These are phyloP conservation scores for Oncopodura yosiiana DNA, from an alignment of 1,140 invertebrate genomes.

Conservation along the genomic window DNA sequence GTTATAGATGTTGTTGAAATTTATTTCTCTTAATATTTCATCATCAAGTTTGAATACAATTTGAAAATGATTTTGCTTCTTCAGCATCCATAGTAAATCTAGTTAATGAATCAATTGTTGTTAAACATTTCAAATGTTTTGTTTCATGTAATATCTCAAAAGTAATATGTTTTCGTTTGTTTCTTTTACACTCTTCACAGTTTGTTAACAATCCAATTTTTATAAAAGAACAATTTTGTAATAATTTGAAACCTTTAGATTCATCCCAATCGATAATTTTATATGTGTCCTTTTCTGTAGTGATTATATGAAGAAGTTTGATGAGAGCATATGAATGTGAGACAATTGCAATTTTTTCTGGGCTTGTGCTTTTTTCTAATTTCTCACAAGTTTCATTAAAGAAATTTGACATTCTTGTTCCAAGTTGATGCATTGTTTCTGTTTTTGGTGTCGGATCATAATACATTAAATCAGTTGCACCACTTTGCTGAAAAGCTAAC, in stretches of 20 bases:
- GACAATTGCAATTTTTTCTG: conserved; percentile 10
- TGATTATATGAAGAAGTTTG: conserved; percentile 13
- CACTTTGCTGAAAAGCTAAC: conserved; percentile 3
- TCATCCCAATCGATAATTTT: conserved; percentile 4
- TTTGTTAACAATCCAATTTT: conserved; percentile 8
- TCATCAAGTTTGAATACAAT: conserved; percentile 20
- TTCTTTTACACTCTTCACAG: conserved; percentile 4
- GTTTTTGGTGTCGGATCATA: conserved; percentile 10
- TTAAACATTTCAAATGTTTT: conserved; percentile 5
- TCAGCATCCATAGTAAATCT: not conserved
- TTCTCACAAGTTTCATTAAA: conserved; percentile 9
- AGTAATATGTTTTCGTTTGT: not conserved
- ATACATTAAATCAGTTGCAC: conserved; percentile 6
- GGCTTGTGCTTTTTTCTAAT: conserved; percentile 9
- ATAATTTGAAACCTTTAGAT: conserved; percentile 8
- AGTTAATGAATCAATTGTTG: conserved; percentile 1
- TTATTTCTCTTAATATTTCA: too few relatives aligned
- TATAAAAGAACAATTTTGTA: conserved; percentile 14
- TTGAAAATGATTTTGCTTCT: conserved; percentile 8
- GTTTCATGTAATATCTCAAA: conserved; percentile 14
- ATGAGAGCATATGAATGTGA: conserved; percentile 16
- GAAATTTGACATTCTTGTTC: not conserved
- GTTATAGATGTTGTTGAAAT: too few relatives aligned
- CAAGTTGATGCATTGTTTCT: conserved; percentile 13
- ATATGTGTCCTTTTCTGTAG: not conserved